Conservation (phyloP, 1,140 invertebrate genomes). For the Venturia canescens region DNA sequence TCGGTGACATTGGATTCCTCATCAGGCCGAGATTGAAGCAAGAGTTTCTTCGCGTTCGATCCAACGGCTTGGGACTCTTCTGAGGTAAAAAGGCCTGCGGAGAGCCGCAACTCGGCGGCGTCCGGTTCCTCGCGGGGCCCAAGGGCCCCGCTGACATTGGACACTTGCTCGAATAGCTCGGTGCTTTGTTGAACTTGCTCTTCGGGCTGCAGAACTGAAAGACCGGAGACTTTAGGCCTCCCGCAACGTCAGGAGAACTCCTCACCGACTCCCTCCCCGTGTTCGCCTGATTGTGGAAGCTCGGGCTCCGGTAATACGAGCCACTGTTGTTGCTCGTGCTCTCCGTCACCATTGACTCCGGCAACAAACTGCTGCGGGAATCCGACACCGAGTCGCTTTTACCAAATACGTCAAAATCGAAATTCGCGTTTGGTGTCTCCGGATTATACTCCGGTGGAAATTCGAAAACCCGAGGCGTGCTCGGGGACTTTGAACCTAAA, state of each 20-base stretch:
- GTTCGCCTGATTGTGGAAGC: constrained; percentile 52
- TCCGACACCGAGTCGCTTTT: constrained; percentile 35
- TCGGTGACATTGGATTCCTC: constrained; percentile 65
- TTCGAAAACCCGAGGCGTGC: constrained; percentile 67
- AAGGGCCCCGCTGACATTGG: constrained; percentile 47
- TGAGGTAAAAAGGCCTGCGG: constrained; percentile 53
- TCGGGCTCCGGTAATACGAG: constrained; percentile 54
- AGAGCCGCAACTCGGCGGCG: constrained; percentile 47
- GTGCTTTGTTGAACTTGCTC: constrained; percentile 65
- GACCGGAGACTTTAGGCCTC: constrained; percentile 54
- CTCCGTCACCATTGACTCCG: constrained; percentile 23
- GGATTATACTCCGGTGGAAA: constrained; percentile 66
- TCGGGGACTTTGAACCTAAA: constrained; percentile 60
- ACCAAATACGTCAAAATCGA: constrained; percentile 65
- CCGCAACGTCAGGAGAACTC: constrained; percentile 49
- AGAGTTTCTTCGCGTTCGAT: constrained; percentile 61
- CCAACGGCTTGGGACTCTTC: constrained; percentile 58
- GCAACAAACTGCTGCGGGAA: constrained; percentile 42
- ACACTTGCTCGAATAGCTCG: constrained; percentile 67
- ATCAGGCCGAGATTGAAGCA: constrained; percentile 56
- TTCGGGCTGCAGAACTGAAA: constrained; percentile 67
- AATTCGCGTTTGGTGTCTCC: constrained; percentile 65
- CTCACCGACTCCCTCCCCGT: constrained; percentile 57
- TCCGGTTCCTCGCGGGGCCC: constrained; percentile 40
- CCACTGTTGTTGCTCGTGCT: constrained; percentile 34